phyloP scores from a whole-genome alignment of 2,113 vertebrate genomes.

The Nematolebias whitei region DNA sequence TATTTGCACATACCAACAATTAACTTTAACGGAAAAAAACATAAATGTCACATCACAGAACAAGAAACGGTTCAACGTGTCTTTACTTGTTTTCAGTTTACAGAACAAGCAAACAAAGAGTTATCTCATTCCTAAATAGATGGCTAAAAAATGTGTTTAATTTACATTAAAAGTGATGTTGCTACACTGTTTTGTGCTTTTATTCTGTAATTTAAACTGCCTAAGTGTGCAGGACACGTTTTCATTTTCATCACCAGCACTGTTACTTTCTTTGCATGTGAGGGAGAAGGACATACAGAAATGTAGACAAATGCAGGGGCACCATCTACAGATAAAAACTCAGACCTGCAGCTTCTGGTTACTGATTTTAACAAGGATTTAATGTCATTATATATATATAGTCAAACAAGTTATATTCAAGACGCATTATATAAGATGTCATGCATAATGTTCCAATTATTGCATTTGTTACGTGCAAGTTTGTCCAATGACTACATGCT shows the following conservation, averaged over 20 bases:
- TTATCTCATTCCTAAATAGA: too few species aligned
- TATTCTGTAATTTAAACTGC: neutral
- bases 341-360: neutral
- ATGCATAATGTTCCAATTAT: neutral
- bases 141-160: neutral
- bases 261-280: neutral
- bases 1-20: neutral
- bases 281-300: too few species aligned
- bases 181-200: neutral
- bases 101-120: neutral
- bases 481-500: neutral
- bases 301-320: slow-evolving; percentile 23
- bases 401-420: slow-evolving; percentile 1
- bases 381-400: neutral
- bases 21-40: neutral
- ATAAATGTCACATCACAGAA: neutral
- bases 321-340: slow-evolving; percentile 47
- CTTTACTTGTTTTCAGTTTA: neutral
- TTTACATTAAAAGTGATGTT: too few species aligned
- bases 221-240: neutral
- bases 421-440: slow-evolving; percentile 12
- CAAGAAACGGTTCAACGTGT: neutral
- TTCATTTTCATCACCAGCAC: neutral
- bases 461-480: neutral
- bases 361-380: neutral